phyloP scores from a whole-genome alignment of 1,140 invertebrate genomes.

The Tetraneura akinire region DNA sequence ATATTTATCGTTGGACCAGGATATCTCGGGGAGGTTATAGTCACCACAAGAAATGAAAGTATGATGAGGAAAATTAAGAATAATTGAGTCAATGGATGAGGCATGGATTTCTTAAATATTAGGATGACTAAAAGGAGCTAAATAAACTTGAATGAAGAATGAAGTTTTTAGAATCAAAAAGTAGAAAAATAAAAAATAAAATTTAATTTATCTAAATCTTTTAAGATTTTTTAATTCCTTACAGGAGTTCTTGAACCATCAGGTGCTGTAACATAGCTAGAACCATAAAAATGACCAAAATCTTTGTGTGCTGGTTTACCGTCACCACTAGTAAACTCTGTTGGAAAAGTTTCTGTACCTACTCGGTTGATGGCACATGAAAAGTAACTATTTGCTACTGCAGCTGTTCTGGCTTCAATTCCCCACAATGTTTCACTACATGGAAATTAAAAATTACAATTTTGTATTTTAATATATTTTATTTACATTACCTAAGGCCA shows the following conservation, averaged over 20 bases:
- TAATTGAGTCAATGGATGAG: no score
- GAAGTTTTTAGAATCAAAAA: no score
- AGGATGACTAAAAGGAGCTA: no score
- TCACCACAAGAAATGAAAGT: no score
- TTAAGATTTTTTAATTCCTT: conserved; percentile 54
- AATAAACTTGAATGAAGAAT: no score
- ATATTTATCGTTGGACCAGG: no score
- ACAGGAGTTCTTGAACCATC: conserved; percentile 90
- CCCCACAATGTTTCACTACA: conserved; percentile 93
- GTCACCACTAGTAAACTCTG: conserved; percentile 95
- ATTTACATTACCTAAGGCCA: conserved; percentile 62
- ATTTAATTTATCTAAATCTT: no score
- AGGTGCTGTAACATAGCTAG: conserved; percentile 90
- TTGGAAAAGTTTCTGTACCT: conserved; percentile 86
- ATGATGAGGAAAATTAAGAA: no score
- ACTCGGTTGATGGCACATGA: conserved; percentile 96
- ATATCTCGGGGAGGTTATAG: no score
- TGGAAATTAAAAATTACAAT: neutral
- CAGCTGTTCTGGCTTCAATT: conserved; percentile 94
- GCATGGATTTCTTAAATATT: no score
- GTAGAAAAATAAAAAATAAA: no score
- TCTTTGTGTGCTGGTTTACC: conserved; percentile 86
- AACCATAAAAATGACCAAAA: conserved; percentile 97
- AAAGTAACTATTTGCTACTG: conserved; percentile 94
- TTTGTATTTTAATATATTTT: neutral